A percentile compares a stretch with the other conserved stretches of the same genome.
Evolutionary conservation across 2,888 invertebrate species (phyloP).

Genomic region (Galerucella pusilla): DNA sequence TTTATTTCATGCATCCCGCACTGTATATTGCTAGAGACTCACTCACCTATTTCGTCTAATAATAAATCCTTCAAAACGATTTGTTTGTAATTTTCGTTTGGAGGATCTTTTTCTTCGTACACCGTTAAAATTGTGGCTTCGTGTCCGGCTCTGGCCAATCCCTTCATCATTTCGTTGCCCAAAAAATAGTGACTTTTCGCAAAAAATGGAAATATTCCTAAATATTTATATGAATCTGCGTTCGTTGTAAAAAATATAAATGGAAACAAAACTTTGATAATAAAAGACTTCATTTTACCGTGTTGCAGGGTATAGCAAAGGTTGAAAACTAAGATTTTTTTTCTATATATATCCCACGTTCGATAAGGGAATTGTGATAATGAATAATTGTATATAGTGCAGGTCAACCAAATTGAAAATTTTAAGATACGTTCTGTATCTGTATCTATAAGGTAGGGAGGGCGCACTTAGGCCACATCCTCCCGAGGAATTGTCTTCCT

Average conservation of each 20-base stretch:
- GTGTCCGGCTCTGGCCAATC: conserved; percentile 27
- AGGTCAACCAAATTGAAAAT: too few species aligned
- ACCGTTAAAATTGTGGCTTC: conserved; percentile 30
- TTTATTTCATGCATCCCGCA: too few species aligned
- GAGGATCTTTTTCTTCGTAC: conserved; percentile 35
- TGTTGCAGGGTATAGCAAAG: neutral
- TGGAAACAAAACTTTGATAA: neutral
- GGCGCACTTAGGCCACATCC: too few species aligned
- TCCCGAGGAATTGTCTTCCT: too few species aligned
- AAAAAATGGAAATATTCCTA: conserved; percentile 30
- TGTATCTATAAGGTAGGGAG: too few species aligned
- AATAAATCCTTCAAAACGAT: conserved; percentile 26
- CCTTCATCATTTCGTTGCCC: conserved; percentile 28
- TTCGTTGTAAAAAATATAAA: neutral
- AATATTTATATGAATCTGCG: neutral
- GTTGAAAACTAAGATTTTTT: neutral
- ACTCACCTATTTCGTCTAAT: conserved; percentile 15
- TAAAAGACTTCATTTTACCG: neutral
- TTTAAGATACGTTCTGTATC: too few species aligned
- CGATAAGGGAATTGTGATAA: neutral
- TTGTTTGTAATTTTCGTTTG: conserved; percentile 39
- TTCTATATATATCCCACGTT: neutral
- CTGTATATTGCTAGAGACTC: too few species aligned
- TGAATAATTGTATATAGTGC: too few species aligned
- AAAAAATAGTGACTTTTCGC: conserved; percentile 29